Conservation (phyloP, 2,797 vertebrate species). For the Pseudomugil gertrudae region DNA sequence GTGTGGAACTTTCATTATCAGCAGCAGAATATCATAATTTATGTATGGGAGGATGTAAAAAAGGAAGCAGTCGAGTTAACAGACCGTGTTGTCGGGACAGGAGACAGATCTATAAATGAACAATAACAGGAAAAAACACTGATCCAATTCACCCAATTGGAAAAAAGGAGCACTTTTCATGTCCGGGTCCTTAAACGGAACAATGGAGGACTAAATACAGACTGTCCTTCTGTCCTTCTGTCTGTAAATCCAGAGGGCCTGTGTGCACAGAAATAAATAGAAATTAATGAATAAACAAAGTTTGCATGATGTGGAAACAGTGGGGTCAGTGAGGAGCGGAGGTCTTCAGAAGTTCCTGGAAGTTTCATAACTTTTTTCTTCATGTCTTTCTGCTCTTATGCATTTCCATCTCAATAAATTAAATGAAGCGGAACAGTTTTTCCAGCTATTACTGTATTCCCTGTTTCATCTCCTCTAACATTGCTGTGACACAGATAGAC, state of each 20-base stretch:
- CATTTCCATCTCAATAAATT: too few species aligned
- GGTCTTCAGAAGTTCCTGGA: not conserved
- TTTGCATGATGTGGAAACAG: not conserved
- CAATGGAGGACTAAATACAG: constrained; percentile 72
- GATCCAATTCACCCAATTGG: constrained; percentile 72
- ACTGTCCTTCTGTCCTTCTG: constrained; percentile 29
- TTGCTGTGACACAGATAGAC: constrained; percentile 7
- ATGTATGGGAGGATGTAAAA: constrained; percentile 84
- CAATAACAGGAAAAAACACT: constrained; percentile 85
- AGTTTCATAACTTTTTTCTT: not conserved
- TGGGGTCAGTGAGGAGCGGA: not conserved
- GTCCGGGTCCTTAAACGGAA: constrained; percentile 59
- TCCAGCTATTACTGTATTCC: constrained; percentile 21
- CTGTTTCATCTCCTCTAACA: constrained; percentile 16
- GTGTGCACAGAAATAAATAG: not conserved
- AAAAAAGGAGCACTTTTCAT: constrained; percentile 61
- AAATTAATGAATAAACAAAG: not conserved
- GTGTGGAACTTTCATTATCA: constrained; percentile 77
- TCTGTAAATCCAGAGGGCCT: not conserved
- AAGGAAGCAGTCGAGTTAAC: constrained; percentile 79
- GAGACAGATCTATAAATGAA: constrained; percentile 82
- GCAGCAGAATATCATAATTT: constrained; percentile 76
- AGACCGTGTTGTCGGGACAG: constrained; percentile 71
- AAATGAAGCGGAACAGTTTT: constrained; percentile 21
- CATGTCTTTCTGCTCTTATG: too few species aligned